phyloP scores from a whole-genome alignment of 2,888 invertebrate species.

The Alsophila aescularia region DNA sequence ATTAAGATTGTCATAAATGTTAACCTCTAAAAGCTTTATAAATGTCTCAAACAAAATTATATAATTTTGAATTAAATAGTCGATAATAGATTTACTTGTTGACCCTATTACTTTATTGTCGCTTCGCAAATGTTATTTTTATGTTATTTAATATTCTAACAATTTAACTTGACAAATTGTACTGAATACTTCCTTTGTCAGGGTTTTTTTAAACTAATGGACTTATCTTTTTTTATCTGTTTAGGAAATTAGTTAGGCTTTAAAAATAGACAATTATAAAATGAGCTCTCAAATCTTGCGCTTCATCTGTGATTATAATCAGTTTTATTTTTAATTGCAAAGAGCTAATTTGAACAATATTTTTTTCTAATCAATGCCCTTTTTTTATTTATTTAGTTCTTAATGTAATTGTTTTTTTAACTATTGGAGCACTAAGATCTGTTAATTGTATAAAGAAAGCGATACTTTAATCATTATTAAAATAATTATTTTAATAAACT shows the following conservation, averaged over 20 bases:
- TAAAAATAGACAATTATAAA: slow-evolving; percentile 44
- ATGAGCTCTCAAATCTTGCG: slow-evolving; percentile 73
- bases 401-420: slow-evolving; percentile 74
- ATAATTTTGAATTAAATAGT: slow-evolving; percentile 17
- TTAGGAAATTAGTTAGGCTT: slow-evolving; percentile 27
- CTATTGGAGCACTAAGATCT: slow-evolving; percentile 82
- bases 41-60: slow-evolving; percentile 31
- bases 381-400: slow-evolving; percentile 77
- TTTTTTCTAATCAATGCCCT: slow-evolving; percentile 74
- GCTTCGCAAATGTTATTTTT: slow-evolving; percentile 53
- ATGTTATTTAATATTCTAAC: slow-evolving; percentile 57
- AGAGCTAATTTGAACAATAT: slow-evolving; percentile 75
- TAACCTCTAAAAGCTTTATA: slow-evolving; percentile 31
- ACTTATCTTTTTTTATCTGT: slow-evolving; percentile 37
- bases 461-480: slow-evolving; percentile 68
- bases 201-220: slow-evolving; percentile 46
- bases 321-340: slow-evolving; percentile 67
- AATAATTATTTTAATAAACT: slow-evolving; percentile 61
- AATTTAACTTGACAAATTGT: slow-evolving; percentile 56
- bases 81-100: slow-evolving; percentile 37
- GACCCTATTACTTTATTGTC: slow-evolving; percentile 46
- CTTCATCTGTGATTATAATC: slow-evolving; percentile 80
- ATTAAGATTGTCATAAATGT: slow-evolving; percentile 10
- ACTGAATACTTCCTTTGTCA: slow-evolving; percentile 56
- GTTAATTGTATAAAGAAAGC: slow-evolving; percentile 79